phyloP scores from a whole-genome alignment of 2,113 vertebrate genomes.

The Aleadryas rufinucha region DNA sequence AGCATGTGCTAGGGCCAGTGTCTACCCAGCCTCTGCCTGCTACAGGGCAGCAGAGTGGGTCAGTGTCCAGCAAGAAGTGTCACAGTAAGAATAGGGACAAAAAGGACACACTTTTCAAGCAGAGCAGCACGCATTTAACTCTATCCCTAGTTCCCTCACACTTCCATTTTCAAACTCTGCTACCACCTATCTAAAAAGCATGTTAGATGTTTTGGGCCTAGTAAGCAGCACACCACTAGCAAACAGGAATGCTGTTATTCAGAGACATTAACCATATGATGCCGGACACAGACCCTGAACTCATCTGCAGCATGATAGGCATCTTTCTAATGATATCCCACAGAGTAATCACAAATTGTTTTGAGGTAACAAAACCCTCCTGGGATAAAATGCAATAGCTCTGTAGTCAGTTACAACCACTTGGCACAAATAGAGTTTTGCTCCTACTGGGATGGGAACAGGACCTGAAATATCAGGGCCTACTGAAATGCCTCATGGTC shows the following conservation, averaged over 20 bases:
- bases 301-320: not conserved
- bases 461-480: not conserved
- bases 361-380: not conserved
- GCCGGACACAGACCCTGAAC: not conserved
- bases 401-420: not conserved
- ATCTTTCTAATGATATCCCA: not conserved
- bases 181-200: not conserved
- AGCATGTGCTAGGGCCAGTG: not conserved
- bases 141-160: not conserved
- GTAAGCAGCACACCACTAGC: not conserved
- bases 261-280: not conserved
- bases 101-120: not conserved
- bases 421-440: not conserved
- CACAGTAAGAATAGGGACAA: not conserved
- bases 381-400: not conserved
- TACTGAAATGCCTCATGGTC: not conserved
- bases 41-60: not conserved
- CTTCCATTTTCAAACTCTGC: not conserved
- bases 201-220: not conserved
- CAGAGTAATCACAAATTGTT: not conserved
- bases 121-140: not conserved
- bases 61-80: not conserved
- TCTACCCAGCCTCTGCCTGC: not conserved
- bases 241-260: not conserved
- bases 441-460: not conserved